A percentile compares a stretch with the other conserved stretches of the same genome.
Evolutionary conservation across 2,888 invertebrate genomes (phyloP).

Genomic region (Dascillus cervinus): DNA sequence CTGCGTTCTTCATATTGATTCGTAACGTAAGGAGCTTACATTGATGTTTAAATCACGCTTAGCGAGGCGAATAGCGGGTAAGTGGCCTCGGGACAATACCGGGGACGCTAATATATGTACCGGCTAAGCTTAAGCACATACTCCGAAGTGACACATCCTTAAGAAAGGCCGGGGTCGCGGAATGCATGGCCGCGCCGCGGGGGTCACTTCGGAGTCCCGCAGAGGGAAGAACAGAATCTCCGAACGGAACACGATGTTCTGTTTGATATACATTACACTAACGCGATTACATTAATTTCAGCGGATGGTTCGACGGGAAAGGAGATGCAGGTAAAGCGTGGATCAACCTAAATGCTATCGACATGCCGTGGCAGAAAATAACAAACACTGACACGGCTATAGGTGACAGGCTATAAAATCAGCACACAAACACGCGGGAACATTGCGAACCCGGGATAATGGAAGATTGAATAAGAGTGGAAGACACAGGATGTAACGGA

Average conservation of each 20-base stretch:
- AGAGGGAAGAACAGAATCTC: constrained; percentile 11
- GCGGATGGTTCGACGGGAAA: too few relatives aligned
- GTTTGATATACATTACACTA: constrained; percentile 16
- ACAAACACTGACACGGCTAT: constrained; percentile 32
- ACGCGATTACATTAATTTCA: constrained; percentile 16
- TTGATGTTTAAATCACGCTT: constrained; percentile 21
- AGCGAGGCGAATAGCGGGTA: constrained; percentile 15
- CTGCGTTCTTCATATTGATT: constrained; percentile 19
- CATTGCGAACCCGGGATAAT: constrained; percentile 32
- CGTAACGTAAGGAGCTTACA: constrained; percentile 20
- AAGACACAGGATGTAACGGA: constrained; percentile 27
- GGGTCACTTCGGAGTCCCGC: constrained; percentile 16
- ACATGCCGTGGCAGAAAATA: constrained; percentile 21
- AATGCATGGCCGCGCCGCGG: constrained; percentile 11
- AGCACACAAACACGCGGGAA: constrained; percentile 25
- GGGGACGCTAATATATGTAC: constrained; percentile 17
- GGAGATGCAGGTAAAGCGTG: constrained; percentile 13
- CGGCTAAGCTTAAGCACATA: constrained; percentile 15
- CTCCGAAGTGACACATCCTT: constrained; percentile 16
- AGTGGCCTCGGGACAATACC: constrained; percentile 16
- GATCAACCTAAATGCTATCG: constrained; percentile 15
- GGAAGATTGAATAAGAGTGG: constrained; percentile 37
- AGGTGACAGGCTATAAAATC: constrained; percentile 37
- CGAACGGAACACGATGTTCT: constrained; percentile 14
- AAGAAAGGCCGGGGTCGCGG: constrained; percentile 10